Conservation (phyloP, 2,888 invertebrate genomes). For the Pandemis heparana region DNA sequence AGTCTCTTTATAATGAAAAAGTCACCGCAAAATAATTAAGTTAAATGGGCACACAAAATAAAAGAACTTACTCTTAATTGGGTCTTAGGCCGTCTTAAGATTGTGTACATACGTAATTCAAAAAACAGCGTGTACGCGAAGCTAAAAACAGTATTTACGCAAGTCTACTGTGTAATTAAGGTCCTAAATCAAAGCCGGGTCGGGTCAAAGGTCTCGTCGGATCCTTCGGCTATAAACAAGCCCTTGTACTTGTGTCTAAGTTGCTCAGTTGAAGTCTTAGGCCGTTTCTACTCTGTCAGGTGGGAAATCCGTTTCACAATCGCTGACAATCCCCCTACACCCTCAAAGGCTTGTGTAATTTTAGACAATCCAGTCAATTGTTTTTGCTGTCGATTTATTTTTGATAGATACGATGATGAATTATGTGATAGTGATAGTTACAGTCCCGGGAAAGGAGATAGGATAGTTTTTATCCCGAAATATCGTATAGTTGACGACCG, state of each 20-base stretch:
- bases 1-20: not conserved
- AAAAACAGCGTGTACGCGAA: constrained; percentile 8
- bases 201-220: constrained; percentile 33
- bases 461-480: too few species aligned
- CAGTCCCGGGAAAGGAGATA: too few species aligned
- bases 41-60: not conserved
- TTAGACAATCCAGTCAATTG: not conserved
- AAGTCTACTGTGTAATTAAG: constrained; percentile 28
- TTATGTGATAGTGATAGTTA: too few species aligned
- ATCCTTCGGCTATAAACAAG: constrained; percentile 27
- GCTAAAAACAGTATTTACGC: constrained; percentile 27
- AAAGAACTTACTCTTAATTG: not conserved
- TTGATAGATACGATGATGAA: not conserved
- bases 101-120: not conserved
- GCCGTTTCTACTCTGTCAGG: constrained; percentile 28
- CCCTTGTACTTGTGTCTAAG: constrained; percentile 15
- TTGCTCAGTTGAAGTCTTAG: constrained; percentile 28
- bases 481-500: too few species aligned
- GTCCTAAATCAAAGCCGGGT: constrained; percentile 38
- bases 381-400: constrained; percentile 6
- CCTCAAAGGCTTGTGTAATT: constrained; percentile 7
- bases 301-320: constrained; percentile 21
- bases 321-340: constrained; percentile 21
- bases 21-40: too few species aligned
- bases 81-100: not conserved